Base-by-base conservation (phyloP, 2,797 vertebrate genomes). In the Gadopsis marmoratus region DNA sequence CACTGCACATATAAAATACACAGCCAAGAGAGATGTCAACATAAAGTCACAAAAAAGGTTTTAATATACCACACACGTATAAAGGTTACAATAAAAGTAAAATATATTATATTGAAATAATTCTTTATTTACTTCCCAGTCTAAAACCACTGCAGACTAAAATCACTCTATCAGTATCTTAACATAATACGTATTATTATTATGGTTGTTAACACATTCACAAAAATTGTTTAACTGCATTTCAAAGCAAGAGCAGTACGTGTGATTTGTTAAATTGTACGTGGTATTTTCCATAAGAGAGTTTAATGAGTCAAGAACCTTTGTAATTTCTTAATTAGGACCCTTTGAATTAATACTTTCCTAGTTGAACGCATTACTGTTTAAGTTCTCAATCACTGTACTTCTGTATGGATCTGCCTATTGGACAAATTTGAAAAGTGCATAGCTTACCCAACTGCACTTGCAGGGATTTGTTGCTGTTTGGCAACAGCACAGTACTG, bases 381-480 rank as follows among this genome's bases (percentile, higher is more conserved):
- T 67, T 64, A 70, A 73, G 55, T 81, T 61, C 33, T 78, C 61
- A 51, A 43, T 86, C 64, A 79, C n/a, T 74, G 53, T 82, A 65
- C 78, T 65, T 66, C 45, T 66, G 16, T 48, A 78, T 65, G 5
- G 33, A 82, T 90, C 69, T 79, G 29, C 70, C 45, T 74, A 82
- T 91, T 81, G 86, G 79, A 71, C 83, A 84, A 50, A 85, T 87
- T 85, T 78, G 31, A 84, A 78, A 90, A 90, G 86, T 86, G 74
- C 74, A 77, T 76, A 79, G 86, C 78, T 93, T 86, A 87, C 91
- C 84, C 75, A 58, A 71, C 78, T 86, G 66, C 82, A 89, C 82
- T 86, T 21, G 21, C 59, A 70, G 73, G 79, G 91, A 94, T 94
- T 90, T 91, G 82, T 88, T 88, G 74, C 79, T 90, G 86, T 88